Percentiles rank a stretch among this genome's conserved stretches.
Conservation (phyloP, 2,888 invertebrate genomes). For the Scaptomyza reducta region DNA sequence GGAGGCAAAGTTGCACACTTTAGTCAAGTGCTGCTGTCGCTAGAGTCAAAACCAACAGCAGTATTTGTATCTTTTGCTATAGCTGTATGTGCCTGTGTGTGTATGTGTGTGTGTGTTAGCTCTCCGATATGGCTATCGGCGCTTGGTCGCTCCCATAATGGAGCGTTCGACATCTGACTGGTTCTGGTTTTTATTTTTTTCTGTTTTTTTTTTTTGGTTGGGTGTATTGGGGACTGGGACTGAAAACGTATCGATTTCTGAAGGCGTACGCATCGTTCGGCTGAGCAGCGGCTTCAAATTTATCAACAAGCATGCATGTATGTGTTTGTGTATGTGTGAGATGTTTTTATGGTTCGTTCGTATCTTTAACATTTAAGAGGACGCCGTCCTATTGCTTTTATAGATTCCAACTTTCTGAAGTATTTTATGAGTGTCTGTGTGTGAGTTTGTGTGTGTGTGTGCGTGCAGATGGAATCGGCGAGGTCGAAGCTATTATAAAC, state of each 20-base stretch:
- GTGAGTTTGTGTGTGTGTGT: conserved; percentile 4
- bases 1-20: conserved; percentile 48
- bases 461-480: conserved; percentile 43
- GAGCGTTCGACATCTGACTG: conserved; percentile 60
- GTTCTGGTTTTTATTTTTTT: conserved; percentile 55
- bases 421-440: conserved; percentile 21
- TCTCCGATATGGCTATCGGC: conserved; percentile 63
- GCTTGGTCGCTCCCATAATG: conserved; percentile 63
- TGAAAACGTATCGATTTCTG: conserved; percentile 69
- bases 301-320: conserved; percentile 37
- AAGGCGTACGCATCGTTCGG: conserved; percentile 68
- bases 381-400: conserved; percentile 38
- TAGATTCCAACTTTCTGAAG: conserved; percentile 59
- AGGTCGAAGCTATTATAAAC: conserved; percentile 43
- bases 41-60: conserved; percentile 27
- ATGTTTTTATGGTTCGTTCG: conserved; percentile 26
- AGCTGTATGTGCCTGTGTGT: conserved; percentile 20
- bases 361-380: conserved; percentile 39
- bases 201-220: neutral
- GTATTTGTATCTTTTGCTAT: conserved; percentile 40
- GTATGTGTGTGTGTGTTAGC: conserved; percentile 25
- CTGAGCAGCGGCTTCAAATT: conserved; percentile 54
- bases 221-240: conserved; percentile 44
- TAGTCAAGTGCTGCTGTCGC: conserved; percentile 57
- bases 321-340: conserved; percentile 10